phyloP scores from a whole-genome alignment of 2,888 invertebrate genomes.

The Aphelenchoides bicaudatus region DNA sequence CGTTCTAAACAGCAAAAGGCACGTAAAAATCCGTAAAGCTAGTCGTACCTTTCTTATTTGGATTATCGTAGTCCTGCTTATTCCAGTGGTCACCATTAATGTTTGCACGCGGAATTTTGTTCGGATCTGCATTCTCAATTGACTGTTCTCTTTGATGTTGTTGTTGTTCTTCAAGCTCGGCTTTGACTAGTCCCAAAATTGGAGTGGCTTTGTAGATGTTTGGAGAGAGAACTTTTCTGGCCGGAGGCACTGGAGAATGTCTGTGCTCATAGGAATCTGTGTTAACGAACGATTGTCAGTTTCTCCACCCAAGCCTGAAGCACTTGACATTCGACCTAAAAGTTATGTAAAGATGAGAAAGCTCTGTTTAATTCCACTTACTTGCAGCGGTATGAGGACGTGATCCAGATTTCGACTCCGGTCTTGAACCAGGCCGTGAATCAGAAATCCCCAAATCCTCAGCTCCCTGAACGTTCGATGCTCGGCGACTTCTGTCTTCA shows the following conservation, averaged over 20 bases:
- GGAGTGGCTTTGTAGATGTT: conserved; percentile 26
- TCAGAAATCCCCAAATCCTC: no score
- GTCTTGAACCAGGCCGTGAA: no score
- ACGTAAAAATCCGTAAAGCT: background rate
- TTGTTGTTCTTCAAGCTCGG: conserved; percentile 9
- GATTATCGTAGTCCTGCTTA: background rate
- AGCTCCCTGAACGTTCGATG: no score
- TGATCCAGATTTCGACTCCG: no score
- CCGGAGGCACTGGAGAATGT: conserved; percentile 8
- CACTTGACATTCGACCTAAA: conserved; percentile 9
- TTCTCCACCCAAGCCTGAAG: background rate
- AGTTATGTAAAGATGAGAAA: background rate
- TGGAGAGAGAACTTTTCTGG: conserved; percentile 23
- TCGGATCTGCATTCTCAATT: conserved; percentile 4
- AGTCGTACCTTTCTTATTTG: background rate
- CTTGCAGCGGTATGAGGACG: conserved; percentile 3
- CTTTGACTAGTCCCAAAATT: conserved; percentile 19
- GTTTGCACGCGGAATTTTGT: conserved; percentile 6
- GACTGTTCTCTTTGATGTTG: conserved; percentile 4
- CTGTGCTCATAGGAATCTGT: conserved; percentile 6
- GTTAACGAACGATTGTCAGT: background rate
- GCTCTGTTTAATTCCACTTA: background rate
- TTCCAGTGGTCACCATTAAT: conserved; percentile 10
- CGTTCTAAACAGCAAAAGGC: background rate
- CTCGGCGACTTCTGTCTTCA: no score